Percentiles rank a stretch among this genome's conserved stretches.
phyloP scores from a whole-genome alignment of 1,140 invertebrate genomes.

The Anastrepha obliqua region DNA sequence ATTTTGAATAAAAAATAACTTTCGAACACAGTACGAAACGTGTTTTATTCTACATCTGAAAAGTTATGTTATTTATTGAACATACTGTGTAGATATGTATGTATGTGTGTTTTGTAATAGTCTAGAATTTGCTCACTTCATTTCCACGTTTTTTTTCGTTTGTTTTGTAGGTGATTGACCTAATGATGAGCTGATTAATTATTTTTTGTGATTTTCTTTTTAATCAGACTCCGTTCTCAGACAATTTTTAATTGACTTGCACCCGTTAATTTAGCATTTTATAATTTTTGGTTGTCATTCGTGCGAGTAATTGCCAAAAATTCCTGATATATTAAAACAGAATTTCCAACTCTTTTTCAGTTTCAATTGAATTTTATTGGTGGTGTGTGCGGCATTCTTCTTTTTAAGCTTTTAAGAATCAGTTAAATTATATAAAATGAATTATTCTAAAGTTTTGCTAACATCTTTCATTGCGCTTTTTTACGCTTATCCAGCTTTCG shows the following conservation, averaged over 20 bases:
- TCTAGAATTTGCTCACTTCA: background rate
- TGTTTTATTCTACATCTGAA: too few species aligned
- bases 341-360: background rate
- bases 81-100: too few species aligned
- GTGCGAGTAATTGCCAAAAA: constrained; percentile 22
- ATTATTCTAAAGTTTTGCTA: background rate
- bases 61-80: too few species aligned
- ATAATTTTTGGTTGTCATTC: background rate
- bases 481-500: background rate
- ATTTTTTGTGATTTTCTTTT: background rate
- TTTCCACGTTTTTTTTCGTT: background rate
- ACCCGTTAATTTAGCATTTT: background rate
- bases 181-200: constrained; percentile 16
- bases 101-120: background rate
- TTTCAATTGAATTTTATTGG: background rate
- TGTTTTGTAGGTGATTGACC: background rate
- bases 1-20: too few species aligned
- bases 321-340: background rate
- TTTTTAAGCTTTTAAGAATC: too few species aligned
- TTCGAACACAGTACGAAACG: too few species aligned
- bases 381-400: background rate
- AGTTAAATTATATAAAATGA: background rate
- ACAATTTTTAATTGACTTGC: background rate
- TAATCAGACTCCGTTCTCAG: background rate
- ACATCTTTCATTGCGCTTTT: background rate